Evolutionary conservation across 2,113 vertebrate genomes (phyloP).

Genomic region (Pontoporia blainvillei): DNA sequence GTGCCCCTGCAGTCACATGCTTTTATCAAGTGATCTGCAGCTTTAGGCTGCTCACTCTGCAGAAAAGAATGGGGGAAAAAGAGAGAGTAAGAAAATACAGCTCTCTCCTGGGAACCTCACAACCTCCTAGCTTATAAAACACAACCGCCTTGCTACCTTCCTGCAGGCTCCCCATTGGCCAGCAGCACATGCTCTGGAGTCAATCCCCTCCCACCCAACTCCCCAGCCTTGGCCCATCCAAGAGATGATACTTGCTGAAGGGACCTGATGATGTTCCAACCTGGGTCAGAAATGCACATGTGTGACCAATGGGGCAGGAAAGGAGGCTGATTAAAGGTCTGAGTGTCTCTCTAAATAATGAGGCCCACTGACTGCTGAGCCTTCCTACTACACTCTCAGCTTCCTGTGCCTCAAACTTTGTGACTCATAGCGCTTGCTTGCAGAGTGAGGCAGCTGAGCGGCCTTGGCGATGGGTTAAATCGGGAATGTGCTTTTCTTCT

Average conservation of each 20-base stretch:
- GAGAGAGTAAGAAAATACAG: not conserved
- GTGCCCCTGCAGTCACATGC: conserved; percentile 73
- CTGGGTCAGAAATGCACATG: not conserved
- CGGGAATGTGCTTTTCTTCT: not conserved
- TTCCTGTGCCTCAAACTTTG: conserved; percentile 64
- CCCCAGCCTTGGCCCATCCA: not conserved
- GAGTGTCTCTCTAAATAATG: not conserved
- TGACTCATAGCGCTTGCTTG: conserved; percentile 53
- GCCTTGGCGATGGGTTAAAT: conserved; percentile 26
- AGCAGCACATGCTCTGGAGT: not conserved
- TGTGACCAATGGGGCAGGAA: not conserved
- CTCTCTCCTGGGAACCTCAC: not conserved
- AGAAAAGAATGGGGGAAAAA: not conserved
- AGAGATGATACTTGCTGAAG: not conserved
- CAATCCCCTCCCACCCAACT: not conserved
- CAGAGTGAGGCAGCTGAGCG: not conserved
- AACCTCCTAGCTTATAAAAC: not conserved
- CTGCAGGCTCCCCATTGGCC: not conserved
- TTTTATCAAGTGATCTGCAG: conserved; percentile 67
- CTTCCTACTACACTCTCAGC: not conserved
- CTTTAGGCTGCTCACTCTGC: conserved; percentile 58
- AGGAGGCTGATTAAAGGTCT: not conserved
- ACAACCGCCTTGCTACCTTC: not conserved
- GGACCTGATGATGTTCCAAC: not conserved
- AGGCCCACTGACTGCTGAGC: not conserved